Conservation (phyloP, 2,797 vertebrate genomes). For the Hafferia zeledoni region DNA sequence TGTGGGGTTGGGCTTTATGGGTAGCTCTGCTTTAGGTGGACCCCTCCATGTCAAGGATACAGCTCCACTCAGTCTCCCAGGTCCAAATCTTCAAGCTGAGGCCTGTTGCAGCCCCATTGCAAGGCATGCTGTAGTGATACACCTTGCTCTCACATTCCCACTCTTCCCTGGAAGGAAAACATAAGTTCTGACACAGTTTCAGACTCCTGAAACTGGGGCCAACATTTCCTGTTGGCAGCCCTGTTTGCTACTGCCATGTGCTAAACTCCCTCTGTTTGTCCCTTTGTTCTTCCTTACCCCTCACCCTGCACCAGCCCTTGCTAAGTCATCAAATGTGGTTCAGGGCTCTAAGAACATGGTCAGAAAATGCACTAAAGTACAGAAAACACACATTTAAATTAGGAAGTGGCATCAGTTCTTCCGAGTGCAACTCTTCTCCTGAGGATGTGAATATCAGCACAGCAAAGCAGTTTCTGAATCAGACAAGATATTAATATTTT, state of each 20-base stretch:
- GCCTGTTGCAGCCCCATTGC: neutral
- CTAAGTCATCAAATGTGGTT: neutral
- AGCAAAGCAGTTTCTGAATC: slow-evolving; percentile 4
- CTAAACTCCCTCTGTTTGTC: neutral
- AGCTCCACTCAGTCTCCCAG: neutral
- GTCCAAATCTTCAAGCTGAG: neutral
- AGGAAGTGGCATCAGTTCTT: neutral
- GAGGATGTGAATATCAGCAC: neutral
- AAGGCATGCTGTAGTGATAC: neutral
- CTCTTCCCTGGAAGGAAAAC: neutral
- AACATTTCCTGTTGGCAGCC: neutral
- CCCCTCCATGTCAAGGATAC: neutral
- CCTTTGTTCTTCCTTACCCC: neutral
- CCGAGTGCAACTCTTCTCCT: neutral
- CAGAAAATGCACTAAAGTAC: neutral
- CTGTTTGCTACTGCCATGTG: neutral
- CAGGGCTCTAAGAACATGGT: neutral
- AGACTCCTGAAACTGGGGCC: neutral
- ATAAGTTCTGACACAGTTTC: neutral
- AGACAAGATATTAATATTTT: slow-evolving; percentile 6
- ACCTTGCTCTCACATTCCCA: neutral
- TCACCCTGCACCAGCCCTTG: neutral
- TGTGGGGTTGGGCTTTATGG: accelerated
- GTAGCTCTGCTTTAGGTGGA: neutral
- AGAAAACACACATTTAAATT: neutral